phyloP scores from a whole-genome alignment of 2,888 invertebrate genomes.

The Ischnus inquisitorius region DNA sequence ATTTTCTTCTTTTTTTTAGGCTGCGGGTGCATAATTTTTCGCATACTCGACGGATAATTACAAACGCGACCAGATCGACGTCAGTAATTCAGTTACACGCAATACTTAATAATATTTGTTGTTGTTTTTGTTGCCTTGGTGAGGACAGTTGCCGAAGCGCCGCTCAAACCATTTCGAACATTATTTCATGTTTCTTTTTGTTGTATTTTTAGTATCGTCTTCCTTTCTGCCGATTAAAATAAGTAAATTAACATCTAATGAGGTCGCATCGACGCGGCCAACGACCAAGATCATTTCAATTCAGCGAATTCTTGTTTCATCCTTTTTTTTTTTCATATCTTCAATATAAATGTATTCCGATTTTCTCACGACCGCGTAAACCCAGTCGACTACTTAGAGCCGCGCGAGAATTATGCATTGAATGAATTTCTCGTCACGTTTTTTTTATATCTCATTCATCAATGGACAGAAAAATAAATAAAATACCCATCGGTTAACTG shows the following conservation, averaged over 20 bases:
- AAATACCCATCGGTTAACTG: slow-evolving; percentile 35
- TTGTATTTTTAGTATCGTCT: neutral
- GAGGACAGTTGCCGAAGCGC: slow-evolving; percentile 8
- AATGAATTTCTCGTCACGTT: neutral
- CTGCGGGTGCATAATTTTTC: slow-evolving; percentile 43
- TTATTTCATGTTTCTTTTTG: neutral
- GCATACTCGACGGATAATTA: slow-evolving; percentile 19
- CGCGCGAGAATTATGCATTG: slow-evolving; percentile 8
- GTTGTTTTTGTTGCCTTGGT: slow-evolving; percentile 8
- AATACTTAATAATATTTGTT: slow-evolving; percentile 9
- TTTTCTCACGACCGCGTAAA: slow-evolving; percentile 6
- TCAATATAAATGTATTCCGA: slow-evolving; percentile 13
- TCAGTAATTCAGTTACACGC: slow-evolving; percentile 1
- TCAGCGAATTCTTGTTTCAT: too few species aligned
- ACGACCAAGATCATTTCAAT: slow-evolving; percentile 13
- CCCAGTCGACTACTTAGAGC: slow-evolving; percentile 18
- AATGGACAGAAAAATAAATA: slow-evolving; percentile 23
- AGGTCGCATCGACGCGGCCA: neutral
- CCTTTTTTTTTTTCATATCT: neutral
- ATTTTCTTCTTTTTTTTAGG: slow-evolving; percentile 23
- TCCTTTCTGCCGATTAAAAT: neutral
- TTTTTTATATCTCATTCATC: slow-evolving; percentile 7
- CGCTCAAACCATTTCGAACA: slow-evolving; percentile 12
- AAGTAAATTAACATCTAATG: slow-evolving; percentile 16
- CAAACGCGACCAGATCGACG: slow-evolving; percentile 31